These are phyloP conservation scores for Drosophila siamana DNA, from an alignment of 2,888 invertebrate genomes.

Conservation along the genomic window DNA sequence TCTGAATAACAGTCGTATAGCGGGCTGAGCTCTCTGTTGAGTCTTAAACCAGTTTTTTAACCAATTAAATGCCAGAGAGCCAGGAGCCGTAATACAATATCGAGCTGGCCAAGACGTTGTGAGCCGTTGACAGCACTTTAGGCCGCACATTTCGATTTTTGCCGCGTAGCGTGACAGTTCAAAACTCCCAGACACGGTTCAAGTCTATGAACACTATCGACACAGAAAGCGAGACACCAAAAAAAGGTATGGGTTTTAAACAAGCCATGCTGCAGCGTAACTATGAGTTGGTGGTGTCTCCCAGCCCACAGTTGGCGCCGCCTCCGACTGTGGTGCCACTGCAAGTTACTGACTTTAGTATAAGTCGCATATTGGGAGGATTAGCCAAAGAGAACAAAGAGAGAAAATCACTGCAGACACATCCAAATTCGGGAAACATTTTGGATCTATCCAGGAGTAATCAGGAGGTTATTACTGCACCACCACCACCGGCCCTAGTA, in stretches of 20 bases:
- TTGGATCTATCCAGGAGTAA: constrained; percentile 82
- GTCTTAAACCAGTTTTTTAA: constrained; percentile 62
- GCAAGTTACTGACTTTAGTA: constrained; percentile 84
- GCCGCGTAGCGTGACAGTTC: constrained; percentile 83
- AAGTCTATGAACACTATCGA: constrained; percentile 77
- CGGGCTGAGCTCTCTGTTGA: constrained; percentile 11
- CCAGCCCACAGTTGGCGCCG: constrained; percentile 41
- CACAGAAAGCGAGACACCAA: constrained; percentile 15
- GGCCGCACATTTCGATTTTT: constrained; percentile 81
- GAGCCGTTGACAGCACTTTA: constrained; percentile 58
- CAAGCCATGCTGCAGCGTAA: constrained; percentile 83
- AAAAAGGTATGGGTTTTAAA: constrained; percentile 83
- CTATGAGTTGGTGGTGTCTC: constrained; percentile 76
- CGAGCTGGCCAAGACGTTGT: constrained; percentile 62
- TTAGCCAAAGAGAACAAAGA: constrained; percentile 13
- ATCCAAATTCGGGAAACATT: constrained; percentile 50
- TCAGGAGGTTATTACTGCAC: constrained; percentile 20
- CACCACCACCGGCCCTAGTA: neutral
- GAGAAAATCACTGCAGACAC: constrained; percentile 18
- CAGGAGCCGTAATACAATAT: constrained; percentile 32
- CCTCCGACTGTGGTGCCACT: constrained; percentile 36
- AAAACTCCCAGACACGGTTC: constrained; percentile 25
- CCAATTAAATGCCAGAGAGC: constrained; percentile 72
- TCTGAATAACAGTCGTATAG: constrained; percentile 1
- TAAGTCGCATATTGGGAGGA: constrained; percentile 77